Base-by-base conservation (phyloP, 2,113 vertebrate species). In the Lonchura striata region DNA sequence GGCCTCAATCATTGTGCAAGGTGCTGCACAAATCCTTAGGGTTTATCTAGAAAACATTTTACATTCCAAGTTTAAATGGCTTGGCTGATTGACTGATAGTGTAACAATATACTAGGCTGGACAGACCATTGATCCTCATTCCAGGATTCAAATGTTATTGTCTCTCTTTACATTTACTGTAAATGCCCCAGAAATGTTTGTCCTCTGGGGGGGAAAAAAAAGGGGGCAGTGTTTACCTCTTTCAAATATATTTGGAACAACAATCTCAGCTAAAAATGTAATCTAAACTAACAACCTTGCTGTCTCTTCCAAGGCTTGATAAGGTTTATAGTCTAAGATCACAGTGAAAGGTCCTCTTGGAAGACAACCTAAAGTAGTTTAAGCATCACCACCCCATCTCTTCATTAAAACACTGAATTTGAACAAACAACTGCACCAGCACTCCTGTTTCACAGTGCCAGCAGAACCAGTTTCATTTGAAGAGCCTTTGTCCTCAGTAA, bases 41-140 rank as follows among this genome's bases (percentile, higher is more conserved):
- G 79, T 91, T 96, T 96, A 94, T 86, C 90, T 95, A 78, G 70
- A 88, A 78, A 86, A 86, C 44, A 86, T 92, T 90, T 88, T 90
- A 68, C 88, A 90, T 88, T 96, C 95, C 93, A 86, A 37, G 22
- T 66, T 94, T 83, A 94, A 95, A 91, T 78, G 60, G 17, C 46
- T 75, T 63, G 56, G 50, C 61, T 95, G 88, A 92, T 94, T 91
- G 63, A 79, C 93, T 92, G 94, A 95, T 95, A 95, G 70, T 41
- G 28, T 70, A 93, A 90, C 80, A 83, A 81, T 81, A 78, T 80
- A 35, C 52, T 84, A 53, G 81, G 66, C 61, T 92, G 74, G 53
- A 83, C 21, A 52, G 28, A 71, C 53, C 65, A 49, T 30, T 72
- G 75, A 95, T 92, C 81, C 35, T 95, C 81, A 65, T 90, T 97